Base-by-base conservation (phyloP, 2,797 vertebrate species). In the Neosilurus mollespiculum region DNA sequence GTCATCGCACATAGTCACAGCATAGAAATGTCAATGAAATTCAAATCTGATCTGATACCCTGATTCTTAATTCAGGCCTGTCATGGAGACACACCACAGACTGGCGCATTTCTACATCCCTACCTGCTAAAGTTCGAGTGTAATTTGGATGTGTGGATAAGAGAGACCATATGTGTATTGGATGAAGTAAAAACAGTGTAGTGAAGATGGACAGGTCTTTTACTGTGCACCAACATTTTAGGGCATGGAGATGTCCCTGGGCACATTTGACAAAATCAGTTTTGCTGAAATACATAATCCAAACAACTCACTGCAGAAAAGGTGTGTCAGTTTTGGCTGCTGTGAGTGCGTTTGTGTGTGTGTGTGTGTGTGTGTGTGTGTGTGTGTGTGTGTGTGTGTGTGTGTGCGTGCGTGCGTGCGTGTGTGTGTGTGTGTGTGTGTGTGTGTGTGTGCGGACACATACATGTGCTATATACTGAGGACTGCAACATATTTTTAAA, bases 241-340 rank as follows among this genome's bases (percentile, higher is more conserved):
- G 65, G 53, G 75, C 62, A 69, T 34, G 85, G 86, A 85, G 82
- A 86, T 88, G 84, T 85, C 91, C 87, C 83, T 53, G 59, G 56
- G 86, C 71, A 72, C 89, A 91, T 91, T 91, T 87, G 84, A 91
- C 90, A 89, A 86, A 86, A 89, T 87, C 86, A 83, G 82, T 88
- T 89, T 90, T 88, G 88, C 89, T 89, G 86, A 90, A 56, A 87
- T 82, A 88, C 88, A 90, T 89, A 90, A 88, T 90, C 87, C 81
- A 77, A 87, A 90, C 87, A 81, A 91, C 88, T 90, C 24, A 26
- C 89, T 86, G 75, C 89, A 43, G 91, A 89, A 90, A 87, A 88
- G 86, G 87, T 88, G 89, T 83, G 78, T 72, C 75, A 59, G 37
- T 86, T 86, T 53, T 22, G n/a, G 51, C 24, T 26, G n/a, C 14